Evolutionary conservation across 2,113 vertebrate species (phyloP), one percentile per base, ranked within the genome.

Genomic region (Dendropsophus ebraccatus): DNA sequence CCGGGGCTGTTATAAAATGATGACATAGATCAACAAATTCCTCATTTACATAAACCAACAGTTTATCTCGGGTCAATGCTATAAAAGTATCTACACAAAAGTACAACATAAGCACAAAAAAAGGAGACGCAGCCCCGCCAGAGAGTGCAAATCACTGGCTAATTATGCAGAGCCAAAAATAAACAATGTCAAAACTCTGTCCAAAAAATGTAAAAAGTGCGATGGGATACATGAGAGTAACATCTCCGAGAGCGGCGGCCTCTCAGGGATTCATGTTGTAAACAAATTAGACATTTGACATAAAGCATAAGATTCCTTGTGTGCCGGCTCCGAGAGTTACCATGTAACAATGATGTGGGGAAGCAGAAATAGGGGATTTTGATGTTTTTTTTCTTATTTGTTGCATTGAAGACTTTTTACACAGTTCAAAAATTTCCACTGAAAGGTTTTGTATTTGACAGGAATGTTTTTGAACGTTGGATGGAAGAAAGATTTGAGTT

Each of bases 171-270:
- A 56, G 47, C 13, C 28, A 14, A 41, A 77, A 28, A 65, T 65
- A 81, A 81, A 81, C 35, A 80, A 60, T 28, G 56, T 65, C 58
- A 62, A 65, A 81, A 65, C 35, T 62, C 37, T 81, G 77, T 62
- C 78, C 62, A 11, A 80, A 80, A 41, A 3, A 49, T 8, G 35
- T 17, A 21, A 47, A 47, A 81, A 62, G 9, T 7, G 37, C 19
- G 60, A 58, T 62, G 1, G 14, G n/a, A 28, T 65, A 47, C 41
- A 58, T 30, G n/a, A 62, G 60, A 16, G 41, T 4, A 62, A 58
- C 78, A 65, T 60, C 54, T 45, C 21, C 21, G 13, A 25, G 58
- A 81, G 23, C 23, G 1, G 23, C 37, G 37, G 23, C 56, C 58
- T 28, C 35, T 1, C 56, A 81, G 78, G 37, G 16, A n/a, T 4